These are phyloP conservation scores for Sclerurus mexicanus DNA, from an alignment of 2,113 vertebrate species.

Conservation along the genomic window DNA sequence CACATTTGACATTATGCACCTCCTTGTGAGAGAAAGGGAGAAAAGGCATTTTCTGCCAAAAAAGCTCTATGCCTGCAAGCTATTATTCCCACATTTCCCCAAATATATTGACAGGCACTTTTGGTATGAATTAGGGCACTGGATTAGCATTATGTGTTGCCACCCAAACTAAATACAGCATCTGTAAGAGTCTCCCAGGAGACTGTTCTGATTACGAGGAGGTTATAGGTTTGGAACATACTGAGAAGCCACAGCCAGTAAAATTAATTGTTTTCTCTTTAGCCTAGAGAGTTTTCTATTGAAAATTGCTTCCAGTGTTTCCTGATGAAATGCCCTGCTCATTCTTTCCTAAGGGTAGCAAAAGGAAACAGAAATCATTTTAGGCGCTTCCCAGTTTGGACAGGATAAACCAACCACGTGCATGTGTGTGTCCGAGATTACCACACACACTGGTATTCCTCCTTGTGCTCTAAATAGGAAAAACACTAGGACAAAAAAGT, in stretches of 20 bases:
- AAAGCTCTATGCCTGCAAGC: background rate
- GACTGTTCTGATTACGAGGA: background rate
- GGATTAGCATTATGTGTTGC: background rate
- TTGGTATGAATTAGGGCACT: background rate
- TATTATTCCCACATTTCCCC: background rate
- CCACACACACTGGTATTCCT: background rate
- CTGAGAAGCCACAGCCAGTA: background rate
- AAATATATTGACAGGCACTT: background rate
- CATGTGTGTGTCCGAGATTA: background rate
- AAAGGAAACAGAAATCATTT: slow-evolving; percentile 30
- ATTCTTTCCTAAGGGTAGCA: background rate
- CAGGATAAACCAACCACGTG: background rate
- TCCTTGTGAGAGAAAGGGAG: background rate
- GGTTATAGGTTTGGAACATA: background rate
- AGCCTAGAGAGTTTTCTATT: background rate
- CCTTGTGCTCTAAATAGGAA: slow-evolving; percentile 49
- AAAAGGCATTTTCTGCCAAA: background rate
- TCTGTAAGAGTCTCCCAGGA: background rate
- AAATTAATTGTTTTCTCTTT: slow-evolving; percentile 14
- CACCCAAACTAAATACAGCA: background rate
- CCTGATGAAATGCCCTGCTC: background rate
- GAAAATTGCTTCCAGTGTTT: background rate
- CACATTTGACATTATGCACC: background rate
- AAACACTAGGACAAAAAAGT: slow-evolving; percentile 30
- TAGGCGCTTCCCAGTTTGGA: background rate